Evolutionary conservation across 2,113 vertebrate species (phyloP).

Genomic region (Phaethon lepturus): DNA sequence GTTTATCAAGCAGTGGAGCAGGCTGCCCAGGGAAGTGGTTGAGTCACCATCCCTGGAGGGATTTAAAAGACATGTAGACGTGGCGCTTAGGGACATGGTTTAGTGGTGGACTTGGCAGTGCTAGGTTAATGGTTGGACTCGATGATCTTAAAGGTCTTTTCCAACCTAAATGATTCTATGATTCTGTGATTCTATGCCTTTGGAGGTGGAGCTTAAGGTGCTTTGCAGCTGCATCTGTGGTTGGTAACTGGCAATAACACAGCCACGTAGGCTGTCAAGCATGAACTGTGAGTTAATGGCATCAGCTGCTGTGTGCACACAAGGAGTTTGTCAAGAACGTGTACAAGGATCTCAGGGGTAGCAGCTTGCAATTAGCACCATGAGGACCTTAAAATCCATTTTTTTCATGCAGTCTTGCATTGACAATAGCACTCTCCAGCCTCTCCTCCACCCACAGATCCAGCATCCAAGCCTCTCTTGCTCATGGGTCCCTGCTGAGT

Average conservation of each 20-base stretch:
- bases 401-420: neutral
- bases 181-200: neutral
- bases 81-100: too few relatives aligned
- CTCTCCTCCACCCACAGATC: accelerated
- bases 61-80: too few relatives aligned
- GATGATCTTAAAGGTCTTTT: too few relatives aligned
- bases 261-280: neutral
- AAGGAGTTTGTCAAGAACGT: neutral
- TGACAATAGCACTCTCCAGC: neutral
- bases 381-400: neutral
- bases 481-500: neutral
- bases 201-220: neutral
- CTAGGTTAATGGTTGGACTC: too few relatives aligned
- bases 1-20: too few relatives aligned
- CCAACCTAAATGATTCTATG: too few relatives aligned
- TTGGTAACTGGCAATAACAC: neutral
- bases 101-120: too few relatives aligned
- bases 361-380: neutral
- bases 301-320: neutral
- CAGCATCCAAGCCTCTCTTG: neutral
- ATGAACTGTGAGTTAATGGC: neutral
- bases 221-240: neutral
- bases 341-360: neutral
- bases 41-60: too few relatives aligned
- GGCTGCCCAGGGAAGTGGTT: too few relatives aligned